A percentile compares a stretch with the other conserved stretches of the same genome.
phyloP scores from a whole-genome alignment of 2,888 invertebrate genomes.

The Phytoseiulus persimilis region DNA sequence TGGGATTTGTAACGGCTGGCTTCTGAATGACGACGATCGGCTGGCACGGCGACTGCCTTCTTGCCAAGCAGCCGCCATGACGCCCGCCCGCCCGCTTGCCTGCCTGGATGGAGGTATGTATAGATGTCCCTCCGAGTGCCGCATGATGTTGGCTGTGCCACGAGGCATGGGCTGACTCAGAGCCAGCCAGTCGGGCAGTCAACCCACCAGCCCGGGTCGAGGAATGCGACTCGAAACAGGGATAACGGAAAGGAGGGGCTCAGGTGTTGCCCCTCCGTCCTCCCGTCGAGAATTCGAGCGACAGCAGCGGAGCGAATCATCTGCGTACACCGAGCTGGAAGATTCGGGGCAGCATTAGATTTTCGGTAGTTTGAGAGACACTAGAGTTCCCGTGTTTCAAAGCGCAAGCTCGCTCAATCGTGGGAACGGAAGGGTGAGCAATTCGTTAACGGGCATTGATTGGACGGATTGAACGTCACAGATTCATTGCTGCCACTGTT shows the following conservation, averaged over 20 bases:
- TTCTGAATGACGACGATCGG: not conserved
- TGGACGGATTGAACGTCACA: too few relatives aligned
- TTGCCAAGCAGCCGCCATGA: not conserved
- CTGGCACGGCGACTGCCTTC: not conserved
- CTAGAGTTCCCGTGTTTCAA: too few relatives aligned
- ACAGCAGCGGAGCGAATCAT: not conserved
- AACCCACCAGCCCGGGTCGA: not conserved
- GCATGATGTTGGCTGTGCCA: not conserved
- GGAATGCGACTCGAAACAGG: not conserved
- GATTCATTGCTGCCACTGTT: too few relatives aligned
- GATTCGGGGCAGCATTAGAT: too few relatives aligned
- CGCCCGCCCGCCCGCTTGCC: not conserved
- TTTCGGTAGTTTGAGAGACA: too few relatives aligned
- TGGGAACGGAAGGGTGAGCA: too few relatives aligned
- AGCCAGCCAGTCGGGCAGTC: not conserved
- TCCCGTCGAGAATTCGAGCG: not conserved
- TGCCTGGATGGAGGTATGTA: not conserved
- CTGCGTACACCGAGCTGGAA: too few relatives aligned
- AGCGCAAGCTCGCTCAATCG: too few relatives aligned
- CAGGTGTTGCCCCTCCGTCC: not conserved
- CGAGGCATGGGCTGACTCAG: not conserved
- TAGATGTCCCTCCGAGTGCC: not conserved
- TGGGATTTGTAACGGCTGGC: conserved; percentile 5
- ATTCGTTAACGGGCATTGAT: too few relatives aligned
- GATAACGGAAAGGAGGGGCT: not conserved